phyloP scores from a whole-genome alignment of 2,888 invertebrate genomes.

The Drosophila paracracens region DNA sequence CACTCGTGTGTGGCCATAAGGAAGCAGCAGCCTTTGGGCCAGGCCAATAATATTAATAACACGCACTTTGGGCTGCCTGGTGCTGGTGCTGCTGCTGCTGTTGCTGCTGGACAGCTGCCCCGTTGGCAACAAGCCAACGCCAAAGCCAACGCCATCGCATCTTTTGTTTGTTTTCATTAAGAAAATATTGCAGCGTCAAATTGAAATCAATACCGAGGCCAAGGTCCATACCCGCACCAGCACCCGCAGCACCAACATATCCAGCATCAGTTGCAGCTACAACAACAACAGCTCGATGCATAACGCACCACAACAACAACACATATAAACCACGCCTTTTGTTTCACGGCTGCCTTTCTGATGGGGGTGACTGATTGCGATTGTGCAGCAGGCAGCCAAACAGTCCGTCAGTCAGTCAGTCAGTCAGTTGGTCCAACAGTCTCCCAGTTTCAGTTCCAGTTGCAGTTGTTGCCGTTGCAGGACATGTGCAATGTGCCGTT shows the following conservation, averaged over 20 bases:
- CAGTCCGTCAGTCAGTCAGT: conserved; percentile 15
- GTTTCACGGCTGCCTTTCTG: conserved; percentile 78
- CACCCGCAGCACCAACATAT: conserved; percentile 36
- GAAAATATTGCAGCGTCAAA: conserved; percentile 81
- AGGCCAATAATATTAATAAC: conserved; percentile 80
- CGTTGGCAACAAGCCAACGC: conserved; percentile 29
- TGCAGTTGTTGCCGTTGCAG: conserved; percentile 41
- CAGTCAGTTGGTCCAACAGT: conserved; percentile 32
- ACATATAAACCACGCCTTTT: conserved; percentile 63
- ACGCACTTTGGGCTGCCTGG: conserved; percentile 71
- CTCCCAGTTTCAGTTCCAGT: conserved; percentile 35
- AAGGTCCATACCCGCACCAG: conserved; percentile 59
- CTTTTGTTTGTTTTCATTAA: conserved; percentile 81
- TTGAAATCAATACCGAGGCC: conserved; percentile 79
- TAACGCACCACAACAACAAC: conserved; percentile 11
- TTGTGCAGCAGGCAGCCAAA: conserved; percentile 63
- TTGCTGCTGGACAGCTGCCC: conserved; percentile 58
- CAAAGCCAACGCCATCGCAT: conserved; percentile 45
- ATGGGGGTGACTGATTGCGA: conserved; percentile 80
- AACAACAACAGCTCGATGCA: conserved; percentile 22
- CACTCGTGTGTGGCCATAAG: conserved; percentile 55
- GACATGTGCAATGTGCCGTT: conserved; percentile 81
- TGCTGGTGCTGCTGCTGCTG: conserved; percentile 47
- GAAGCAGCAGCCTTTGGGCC: conserved; percentile 58
- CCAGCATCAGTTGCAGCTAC: conserved; percentile 49